A percentile compares a stretch with the other conserved stretches of the same genome.
Conservation (phyloP, 2,797 vertebrate species). For the Numenius phaeopus region DNA sequence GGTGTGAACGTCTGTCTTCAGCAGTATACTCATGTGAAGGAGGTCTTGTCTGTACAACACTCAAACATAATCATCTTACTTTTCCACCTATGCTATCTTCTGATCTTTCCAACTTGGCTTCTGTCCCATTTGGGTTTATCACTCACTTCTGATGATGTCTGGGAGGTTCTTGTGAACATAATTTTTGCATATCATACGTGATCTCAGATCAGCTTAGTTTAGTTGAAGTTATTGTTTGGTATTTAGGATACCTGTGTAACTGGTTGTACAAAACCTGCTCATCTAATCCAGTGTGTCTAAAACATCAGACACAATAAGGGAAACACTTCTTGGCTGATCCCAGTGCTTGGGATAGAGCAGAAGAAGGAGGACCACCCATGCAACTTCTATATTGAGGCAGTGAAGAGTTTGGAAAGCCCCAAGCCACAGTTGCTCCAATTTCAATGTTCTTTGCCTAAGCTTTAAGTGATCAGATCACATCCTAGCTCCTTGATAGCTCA, state of each 20-base stretch:
- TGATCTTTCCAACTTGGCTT: conserved; percentile 19
- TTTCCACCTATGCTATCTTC: background rate
- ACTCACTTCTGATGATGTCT: background rate
- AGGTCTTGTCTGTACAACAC: background rate
- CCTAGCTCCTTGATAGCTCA: background rate
- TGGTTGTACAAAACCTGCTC: background rate
- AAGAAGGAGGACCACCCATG: background rate
- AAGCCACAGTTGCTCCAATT: background rate
- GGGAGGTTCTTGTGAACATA: background rate
- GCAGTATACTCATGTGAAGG: background rate
- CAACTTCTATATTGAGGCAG: background rate
- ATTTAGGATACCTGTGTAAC: conserved; percentile 24
- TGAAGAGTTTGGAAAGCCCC: conserved; percentile 8
- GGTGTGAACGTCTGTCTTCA: background rate
- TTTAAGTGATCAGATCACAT: background rate
- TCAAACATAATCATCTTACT: background rate
- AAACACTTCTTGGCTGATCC: background rate
- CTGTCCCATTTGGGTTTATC: background rate
- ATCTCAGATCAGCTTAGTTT: conserved; percentile 11
- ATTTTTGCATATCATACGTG: background rate
- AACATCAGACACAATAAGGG: background rate
- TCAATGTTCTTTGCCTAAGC: background rate
- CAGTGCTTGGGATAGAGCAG: background rate
- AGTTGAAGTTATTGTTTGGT: background rate
- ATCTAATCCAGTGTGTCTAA: background rate